Conservation (phyloP, 2,113 vertebrate species). For the Columba janthina region DNA sequence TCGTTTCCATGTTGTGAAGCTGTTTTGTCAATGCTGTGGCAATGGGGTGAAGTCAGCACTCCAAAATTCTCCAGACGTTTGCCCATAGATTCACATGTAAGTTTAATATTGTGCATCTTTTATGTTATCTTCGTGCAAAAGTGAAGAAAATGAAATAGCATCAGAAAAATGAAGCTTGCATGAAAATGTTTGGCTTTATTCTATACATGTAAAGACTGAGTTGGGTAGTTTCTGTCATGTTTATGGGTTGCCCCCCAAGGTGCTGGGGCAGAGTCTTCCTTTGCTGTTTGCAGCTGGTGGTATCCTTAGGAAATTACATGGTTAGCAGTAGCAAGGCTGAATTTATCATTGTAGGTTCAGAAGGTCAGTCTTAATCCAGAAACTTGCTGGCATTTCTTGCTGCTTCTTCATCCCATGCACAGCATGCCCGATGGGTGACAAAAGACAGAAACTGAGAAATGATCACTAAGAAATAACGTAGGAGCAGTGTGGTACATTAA, state of each 20-base stretch:
- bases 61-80: neutral
- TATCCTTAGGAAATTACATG: neutral
- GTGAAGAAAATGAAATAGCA: neutral
- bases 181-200: neutral
- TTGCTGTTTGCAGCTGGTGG: neutral
- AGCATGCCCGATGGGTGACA: neutral
- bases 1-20: neutral
- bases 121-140: neutral
- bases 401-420: neutral
- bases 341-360: neutral
- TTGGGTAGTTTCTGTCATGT: neutral
- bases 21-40: neutral
- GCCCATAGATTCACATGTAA: neutral
- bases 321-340: neutral
- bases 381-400: neutral
- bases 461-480: neutral
- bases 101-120: neutral
- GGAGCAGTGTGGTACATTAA: neutral
- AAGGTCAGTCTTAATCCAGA: neutral
- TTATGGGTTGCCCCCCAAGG: neutral
- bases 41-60: neutral
- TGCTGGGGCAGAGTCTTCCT: neutral
- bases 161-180: neutral
- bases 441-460: neutral
- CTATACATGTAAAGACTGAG: neutral